Evolutionary conservation across 1,140 invertebrate genomes (phyloP), one percentile per base, ranked within the genome.

Genomic region (Drosophila persimilis): DNA sequence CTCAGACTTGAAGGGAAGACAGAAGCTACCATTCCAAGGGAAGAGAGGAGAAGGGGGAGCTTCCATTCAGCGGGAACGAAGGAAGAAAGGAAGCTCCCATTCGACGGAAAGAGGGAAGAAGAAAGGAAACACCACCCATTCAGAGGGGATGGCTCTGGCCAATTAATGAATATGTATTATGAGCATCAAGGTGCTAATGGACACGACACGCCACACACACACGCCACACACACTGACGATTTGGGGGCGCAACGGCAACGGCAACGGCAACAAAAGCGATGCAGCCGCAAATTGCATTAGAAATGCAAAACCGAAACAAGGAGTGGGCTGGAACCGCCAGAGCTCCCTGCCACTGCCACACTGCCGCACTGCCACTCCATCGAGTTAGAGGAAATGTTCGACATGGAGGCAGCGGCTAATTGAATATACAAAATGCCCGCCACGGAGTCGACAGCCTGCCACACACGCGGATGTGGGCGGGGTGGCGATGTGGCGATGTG

Each of bases 101-200:
- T 26, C 6, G 29, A 4, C 1, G 22, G 39, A 43, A 13, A 39
- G 11, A 3, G 31, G 24, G 24, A 26, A 6, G 35, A 11, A 39
- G 35, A 5, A 39, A 13, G 43, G 41, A 46, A 56, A 56, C 29
- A 15, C 24, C 54, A 41, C 15, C 29, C 54, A 13, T 22, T 48
- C 20, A 9, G 15, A 1, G 20, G 13, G 46, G 20, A 22, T 22
- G 46, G 56, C 54, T 46, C 76, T 55, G 45, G 61, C 73, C 39
- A 76, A 83, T 88, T 88, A 86, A 86, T 86, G 81, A 88, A 88
- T 88, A 83, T 88, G 83, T 83, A 86, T 88, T 88, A 86, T 88
- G 78, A 69, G 65, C 84, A 86, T 72, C 85, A 85, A 86, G 81
- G 81, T 86, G 81, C 85, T 86, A 86, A 86, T 86, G 83, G 81